Conservation (phyloP, 2,797 vertebrate species). For the Hippoglossus hippoglossus region DNA sequence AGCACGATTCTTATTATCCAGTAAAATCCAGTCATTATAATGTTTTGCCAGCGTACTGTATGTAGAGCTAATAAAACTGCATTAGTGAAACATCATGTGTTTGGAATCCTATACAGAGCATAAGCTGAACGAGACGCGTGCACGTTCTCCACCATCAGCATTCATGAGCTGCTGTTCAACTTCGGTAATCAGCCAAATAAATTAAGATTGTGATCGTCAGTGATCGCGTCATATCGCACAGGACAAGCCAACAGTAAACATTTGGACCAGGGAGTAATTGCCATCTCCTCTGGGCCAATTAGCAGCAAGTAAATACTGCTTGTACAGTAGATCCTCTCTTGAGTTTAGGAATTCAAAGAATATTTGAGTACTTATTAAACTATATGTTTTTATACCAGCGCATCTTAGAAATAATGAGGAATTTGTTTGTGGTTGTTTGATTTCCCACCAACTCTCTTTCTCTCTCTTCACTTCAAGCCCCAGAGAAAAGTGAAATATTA, state of each 20-base stretch:
- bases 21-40: conserved; percentile 4
- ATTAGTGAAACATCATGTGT: conserved; percentile 15
- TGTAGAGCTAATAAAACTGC: conserved; percentile 11
- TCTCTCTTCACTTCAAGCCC: neutral
- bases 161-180: conserved; percentile 20
- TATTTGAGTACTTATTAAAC: too few species aligned
- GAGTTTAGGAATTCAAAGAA: neutral
- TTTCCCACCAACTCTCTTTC: too few species aligned
- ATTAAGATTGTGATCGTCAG: conserved; percentile 16
- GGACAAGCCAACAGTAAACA: conserved; percentile 18
- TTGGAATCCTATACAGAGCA: conserved; percentile 31
- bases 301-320: neutral
- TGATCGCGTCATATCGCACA: conserved; percentile 17
- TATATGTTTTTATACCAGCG: neutral
- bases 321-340: neutral
- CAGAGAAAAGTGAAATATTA: neutral
- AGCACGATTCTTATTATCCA: neutral
- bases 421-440: too few species aligned
- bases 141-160: conserved; percentile 23
- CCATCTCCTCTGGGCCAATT: neutral
- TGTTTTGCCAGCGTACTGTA: conserved; percentile 2
- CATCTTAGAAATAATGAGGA: too few species aligned
- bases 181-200: conserved; percentile 26
- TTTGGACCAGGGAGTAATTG: conserved; percentile 1
- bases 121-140: conserved; percentile 31